Conservation (phyloP, 2,113 vertebrate genomes). For the Phoxinus phoxinus region DNA sequence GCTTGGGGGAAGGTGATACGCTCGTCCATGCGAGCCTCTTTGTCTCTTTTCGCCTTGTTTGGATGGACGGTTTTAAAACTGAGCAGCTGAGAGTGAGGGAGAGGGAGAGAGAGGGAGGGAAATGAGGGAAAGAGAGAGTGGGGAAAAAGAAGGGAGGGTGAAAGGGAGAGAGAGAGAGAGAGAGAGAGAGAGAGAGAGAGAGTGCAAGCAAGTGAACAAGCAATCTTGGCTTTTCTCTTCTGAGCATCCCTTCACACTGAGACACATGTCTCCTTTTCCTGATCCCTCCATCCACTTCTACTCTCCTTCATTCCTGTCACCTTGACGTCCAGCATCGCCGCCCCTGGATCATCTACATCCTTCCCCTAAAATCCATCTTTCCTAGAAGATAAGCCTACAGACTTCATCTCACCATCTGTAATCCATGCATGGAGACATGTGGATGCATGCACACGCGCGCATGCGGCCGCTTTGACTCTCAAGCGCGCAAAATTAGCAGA, state of each 20-base stretch:
- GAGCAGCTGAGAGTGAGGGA: constrained; percentile 57
- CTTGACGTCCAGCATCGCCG: constrained; percentile 40
- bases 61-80: constrained; percentile 67
- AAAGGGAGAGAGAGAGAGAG: constrained; percentile 35
- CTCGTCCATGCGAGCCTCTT: constrained; percentile 39
- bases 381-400: constrained; percentile 74
- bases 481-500: constrained; percentile 64
- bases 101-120: constrained; percentile 35
- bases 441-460: constrained; percentile 64
- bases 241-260: constrained; percentile 68
- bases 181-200: constrained; percentile 34
- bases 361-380: constrained; percentile 71
- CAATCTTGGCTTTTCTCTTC: constrained; percentile 73
- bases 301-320: constrained; percentile 75
- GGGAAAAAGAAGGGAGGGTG: constrained; percentile 27
- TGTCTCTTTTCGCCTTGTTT: constrained; percentile 47
- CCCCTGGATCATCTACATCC: constrained; percentile 52
- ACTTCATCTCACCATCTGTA: constrained; percentile 67
- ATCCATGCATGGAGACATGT: constrained; percentile 71
- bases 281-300: constrained; percentile 54
- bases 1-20: constrained; percentile 61
- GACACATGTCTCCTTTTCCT: constrained; percentile 65
- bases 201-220: constrained; percentile 64
- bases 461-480: constrained; percentile 59
- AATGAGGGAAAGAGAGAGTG: constrained; percentile 43